These are phyloP conservation scores for Dasypus novemcinctus DNA, from an alignment of 2,113 vertebrate genomes.

Conservation along the genomic window DNA sequence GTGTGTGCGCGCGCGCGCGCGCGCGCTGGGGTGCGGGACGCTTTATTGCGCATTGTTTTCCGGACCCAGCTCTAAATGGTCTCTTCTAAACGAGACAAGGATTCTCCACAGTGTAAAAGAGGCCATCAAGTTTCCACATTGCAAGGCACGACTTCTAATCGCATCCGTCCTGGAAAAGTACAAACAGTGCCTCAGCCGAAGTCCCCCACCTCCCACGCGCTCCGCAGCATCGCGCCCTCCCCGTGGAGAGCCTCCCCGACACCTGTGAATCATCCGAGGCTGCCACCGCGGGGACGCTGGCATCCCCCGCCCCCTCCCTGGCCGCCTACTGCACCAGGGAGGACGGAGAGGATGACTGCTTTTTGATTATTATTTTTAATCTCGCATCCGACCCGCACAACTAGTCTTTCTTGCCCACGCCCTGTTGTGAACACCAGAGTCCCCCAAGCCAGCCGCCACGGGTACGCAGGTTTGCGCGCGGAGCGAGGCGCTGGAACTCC, in stretches of 20 bases:
- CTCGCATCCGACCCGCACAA: background rate
- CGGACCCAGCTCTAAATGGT: background rate
- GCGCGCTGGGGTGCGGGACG: background rate
- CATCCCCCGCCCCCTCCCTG: background rate
- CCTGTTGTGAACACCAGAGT: background rate
- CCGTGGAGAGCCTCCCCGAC: constrained; percentile 65
- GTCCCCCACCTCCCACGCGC: constrained; percentile 72
- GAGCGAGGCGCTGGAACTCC: constrained; percentile 13
- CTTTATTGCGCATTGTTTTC: background rate
- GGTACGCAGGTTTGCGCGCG: background rate
- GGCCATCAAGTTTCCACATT: constrained; percentile 69
- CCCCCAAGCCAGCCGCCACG: background rate
- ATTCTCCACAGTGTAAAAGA: constrained; percentile 65
- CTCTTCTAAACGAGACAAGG: constrained; percentile 38
- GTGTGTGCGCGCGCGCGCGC: too few species aligned
- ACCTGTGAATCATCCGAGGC: constrained; percentile 72
- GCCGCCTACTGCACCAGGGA: background rate
- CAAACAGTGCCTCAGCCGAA: constrained; percentile 73
- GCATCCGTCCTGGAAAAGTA: constrained; percentile 74
- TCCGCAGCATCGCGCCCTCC: constrained; percentile 51
- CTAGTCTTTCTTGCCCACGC: background rate
- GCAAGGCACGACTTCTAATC: constrained; percentile 70
- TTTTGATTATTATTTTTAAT: constrained; percentile 35
- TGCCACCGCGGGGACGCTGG: constrained; percentile 39
- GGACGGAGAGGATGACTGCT: background rate